Conservation (phyloP, 2,113 vertebrate genomes). For the Polyodon spathula region DNA sequence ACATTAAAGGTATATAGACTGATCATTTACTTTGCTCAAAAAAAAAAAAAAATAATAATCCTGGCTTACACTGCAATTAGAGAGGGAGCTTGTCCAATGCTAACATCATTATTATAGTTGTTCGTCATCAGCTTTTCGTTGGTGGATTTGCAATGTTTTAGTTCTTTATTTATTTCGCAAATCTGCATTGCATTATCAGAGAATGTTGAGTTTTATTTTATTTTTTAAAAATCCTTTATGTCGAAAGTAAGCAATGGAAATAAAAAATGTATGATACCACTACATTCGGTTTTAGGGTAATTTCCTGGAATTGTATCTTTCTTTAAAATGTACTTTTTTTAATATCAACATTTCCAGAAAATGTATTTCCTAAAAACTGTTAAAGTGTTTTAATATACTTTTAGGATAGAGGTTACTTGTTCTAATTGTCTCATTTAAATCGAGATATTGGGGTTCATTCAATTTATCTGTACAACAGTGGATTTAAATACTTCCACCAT, state of each 20-base stretch:
- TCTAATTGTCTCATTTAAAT: no score
- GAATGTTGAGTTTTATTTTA: conserved; percentile 28
- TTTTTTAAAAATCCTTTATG: conserved; percentile 47
- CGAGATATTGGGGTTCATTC: no score
- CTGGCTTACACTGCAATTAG: conserved; percentile 13
- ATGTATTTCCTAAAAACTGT: no score
- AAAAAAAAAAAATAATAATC: conserved; percentile 8
- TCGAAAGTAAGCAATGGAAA: conserved; percentile 31
- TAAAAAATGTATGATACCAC: conserved; percentile 21
- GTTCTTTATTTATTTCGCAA: conserved; percentile 42
- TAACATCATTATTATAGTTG: conserved; percentile 16
- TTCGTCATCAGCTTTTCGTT: conserved; percentile 22
- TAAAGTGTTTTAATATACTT: no score
- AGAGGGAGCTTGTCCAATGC: conserved; percentile 7
- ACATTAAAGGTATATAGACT: conserved; percentile 8
- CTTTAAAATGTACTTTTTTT: no score
- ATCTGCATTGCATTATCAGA: conserved; percentile 40
- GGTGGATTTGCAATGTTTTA: conserved; percentile 24
- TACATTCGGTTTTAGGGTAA: no score
- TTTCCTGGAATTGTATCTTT: no score
- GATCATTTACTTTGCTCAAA: conserved; percentile 15
- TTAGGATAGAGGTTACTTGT: no score
- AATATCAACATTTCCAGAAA: no score
- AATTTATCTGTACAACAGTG: no score
- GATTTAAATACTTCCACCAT: no score